These are phyloP conservation scores for Bombus balteatus DNA, from an alignment of 1,140 invertebrate genomes.

Conservation along the genomic window DNA sequence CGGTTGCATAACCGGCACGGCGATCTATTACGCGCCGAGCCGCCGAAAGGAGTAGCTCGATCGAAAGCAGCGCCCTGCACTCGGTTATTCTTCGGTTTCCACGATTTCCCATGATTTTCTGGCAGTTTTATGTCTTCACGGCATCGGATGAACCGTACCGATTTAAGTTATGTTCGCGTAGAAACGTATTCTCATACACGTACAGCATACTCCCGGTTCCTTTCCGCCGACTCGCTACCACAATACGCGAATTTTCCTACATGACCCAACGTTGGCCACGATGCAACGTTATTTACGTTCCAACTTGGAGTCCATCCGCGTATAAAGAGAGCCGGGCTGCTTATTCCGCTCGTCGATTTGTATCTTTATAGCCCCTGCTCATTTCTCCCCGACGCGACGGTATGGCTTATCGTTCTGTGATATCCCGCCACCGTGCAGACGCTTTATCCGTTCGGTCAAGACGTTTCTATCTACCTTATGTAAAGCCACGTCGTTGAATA, in stretches of 20 bases:
- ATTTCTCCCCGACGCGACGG: not conserved
- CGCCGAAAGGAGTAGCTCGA: not conserved
- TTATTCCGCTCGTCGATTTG: conserved; percentile 52
- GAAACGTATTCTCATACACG: no score
- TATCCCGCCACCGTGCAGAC: not conserved
- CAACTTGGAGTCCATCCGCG: not conserved
- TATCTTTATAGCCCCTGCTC: conserved; percentile 47
- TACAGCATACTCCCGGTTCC: no score
- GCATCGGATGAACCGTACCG: not conserved
- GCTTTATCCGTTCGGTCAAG: conserved; percentile 38
- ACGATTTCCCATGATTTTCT: not conserved
- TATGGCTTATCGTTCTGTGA: conserved; percentile 5
- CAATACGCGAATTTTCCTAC: no score
- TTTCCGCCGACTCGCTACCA: no score
- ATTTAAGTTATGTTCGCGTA: not conserved
- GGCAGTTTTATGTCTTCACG: not conserved
- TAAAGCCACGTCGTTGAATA: not conserved
- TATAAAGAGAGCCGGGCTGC: not conserved
- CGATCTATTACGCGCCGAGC: not conserved
- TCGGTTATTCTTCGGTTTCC: not conserved
- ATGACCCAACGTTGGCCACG: not conserved
- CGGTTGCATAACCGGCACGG: conserved; percentile 39
- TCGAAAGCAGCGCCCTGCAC: not conserved
- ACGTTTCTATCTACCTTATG: not conserved
- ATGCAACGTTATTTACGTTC: conserved; percentile 13